Conservation (phyloP, 2,113 vertebrate genomes). For the Theristicus caerulescens region DNA sequence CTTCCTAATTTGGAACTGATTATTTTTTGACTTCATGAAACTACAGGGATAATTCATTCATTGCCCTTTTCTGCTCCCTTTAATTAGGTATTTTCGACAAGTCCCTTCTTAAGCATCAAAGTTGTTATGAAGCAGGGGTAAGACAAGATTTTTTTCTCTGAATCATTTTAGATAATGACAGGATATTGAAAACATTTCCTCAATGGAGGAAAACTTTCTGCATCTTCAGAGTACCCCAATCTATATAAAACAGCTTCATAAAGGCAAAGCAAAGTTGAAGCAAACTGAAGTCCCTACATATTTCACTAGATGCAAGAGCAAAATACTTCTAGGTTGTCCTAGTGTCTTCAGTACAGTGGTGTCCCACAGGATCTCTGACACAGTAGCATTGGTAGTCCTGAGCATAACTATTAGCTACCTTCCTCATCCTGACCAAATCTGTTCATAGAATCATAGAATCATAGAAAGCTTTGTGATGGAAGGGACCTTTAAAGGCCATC, state of each 20-base stretch:
- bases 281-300: background rate
- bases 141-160: background rate
- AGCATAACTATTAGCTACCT: background rate
- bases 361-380: background rate
- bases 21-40: constrained; percentile 42
- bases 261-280: background rate
- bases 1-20: constrained; percentile 38
- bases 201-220: background rate
- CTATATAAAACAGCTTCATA: background rate
- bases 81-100: constrained; percentile 51
- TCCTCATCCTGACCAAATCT: background rate
- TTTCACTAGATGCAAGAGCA: background rate
- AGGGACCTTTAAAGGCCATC: too few relatives aligned
- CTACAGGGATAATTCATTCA: constrained; percentile 54
- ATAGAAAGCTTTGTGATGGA: too few relatives aligned
- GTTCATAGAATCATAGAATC: too few relatives aligned
- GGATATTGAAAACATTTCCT: background rate
- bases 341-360: background rate
- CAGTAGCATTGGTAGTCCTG: background rate
- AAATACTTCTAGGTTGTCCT: background rate
- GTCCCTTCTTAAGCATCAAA: constrained; percentile 11
- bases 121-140: background rate
- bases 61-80: constrained; percentile 48
- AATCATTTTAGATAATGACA: background rate
- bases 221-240: background rate